Base-by-base conservation (phyloP, 2,113 vertebrate genomes). In the Grus americana region DNA sequence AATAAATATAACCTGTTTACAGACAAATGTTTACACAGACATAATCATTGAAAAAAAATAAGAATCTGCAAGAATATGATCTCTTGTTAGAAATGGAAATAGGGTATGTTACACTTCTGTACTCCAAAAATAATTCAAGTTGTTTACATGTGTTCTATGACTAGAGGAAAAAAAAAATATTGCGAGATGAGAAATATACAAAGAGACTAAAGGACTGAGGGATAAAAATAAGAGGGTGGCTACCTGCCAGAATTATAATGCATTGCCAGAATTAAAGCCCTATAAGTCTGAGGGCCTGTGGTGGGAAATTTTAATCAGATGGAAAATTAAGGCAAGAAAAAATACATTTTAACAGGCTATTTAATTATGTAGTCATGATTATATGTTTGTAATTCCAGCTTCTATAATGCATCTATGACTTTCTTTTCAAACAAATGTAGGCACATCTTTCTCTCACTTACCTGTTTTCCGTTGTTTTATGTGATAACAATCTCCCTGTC, bases 211-310 rank as follows among this genome's bases (percentile, higher is more conserved):
- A 93, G 79, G 59, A 52, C 36, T 83, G 27, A 32, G 19, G 50
- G 68, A 93, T 93, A 90, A 95, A 95, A 91, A 92, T 88, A 67
- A 86, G 74, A 92, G 47, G 22, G 70, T 93, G 92, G 75, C 91
- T 79, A 49, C 54, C 40, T 91, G 81, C 85, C 80, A 94, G 57
- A 80, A 32, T 54, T 90, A 62, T 40, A 95, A 42, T 27, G 30
- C 42, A 57, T 58, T 93, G 86, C 83, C 71, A 86, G 20, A 94
- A 71, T 86, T 83, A 86, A 90, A 92, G 40, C 30, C n/a, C 34
- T 59, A 0, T 44, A 58, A 81, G 79, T 88, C 61, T 89, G 52
- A 67, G 44, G 70, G 52, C 40, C 57, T 92, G 91, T 61, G 50
- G 72, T 94, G 73, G 82, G 92, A 86, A 94, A 81, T 92, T 81